These are phyloP conservation scores for Platalea minor DNA, from an alignment of 2,797 vertebrate species.

Conservation along the genomic window DNA sequence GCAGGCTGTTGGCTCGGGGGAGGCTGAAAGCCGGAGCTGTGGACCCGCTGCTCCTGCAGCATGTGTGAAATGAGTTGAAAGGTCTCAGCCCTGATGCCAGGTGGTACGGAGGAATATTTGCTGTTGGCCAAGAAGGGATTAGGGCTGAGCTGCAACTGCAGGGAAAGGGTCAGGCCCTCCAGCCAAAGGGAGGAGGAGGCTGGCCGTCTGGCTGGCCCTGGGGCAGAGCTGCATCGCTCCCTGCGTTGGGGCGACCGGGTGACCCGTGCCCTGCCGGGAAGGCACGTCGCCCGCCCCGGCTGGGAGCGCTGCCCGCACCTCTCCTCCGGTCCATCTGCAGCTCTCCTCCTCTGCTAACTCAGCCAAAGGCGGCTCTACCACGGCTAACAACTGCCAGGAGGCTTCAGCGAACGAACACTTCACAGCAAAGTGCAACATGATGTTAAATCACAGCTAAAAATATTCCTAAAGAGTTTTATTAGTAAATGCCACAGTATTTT, in stretches of 20 bases:
- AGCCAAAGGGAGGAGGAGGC: background rate
- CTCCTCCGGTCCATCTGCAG: background rate
- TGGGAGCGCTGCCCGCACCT: background rate
- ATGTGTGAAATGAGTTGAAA: background rate
- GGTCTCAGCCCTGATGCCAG: background rate
- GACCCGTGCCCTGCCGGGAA: background rate
- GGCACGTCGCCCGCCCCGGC: background rate
- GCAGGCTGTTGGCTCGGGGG: rapidly evolving
- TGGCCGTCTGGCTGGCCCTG: rapidly evolving
- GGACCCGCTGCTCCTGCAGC: rapidly evolving
- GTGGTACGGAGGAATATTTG: background rate
- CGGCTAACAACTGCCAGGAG: background rate
- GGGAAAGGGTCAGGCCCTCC: background rate
- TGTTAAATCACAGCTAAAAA: constrained; percentile 32
- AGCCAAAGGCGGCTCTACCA: background rate
- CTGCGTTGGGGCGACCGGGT: rapidly evolving
- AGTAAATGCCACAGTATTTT: constrained; percentile 15
- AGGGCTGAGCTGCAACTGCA: background rate
- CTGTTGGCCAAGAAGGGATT: rapidly evolving
- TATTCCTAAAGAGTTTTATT: background rate
- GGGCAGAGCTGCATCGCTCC: background rate
- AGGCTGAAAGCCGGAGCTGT: background rate
- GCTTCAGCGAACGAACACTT: background rate
- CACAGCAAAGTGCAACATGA: background rate
- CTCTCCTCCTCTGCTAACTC: background rate